These are phyloP conservation scores for Presbytis comata DNA, from an alignment of 2,797 vertebrate species.

Conservation along the genomic window DNA sequence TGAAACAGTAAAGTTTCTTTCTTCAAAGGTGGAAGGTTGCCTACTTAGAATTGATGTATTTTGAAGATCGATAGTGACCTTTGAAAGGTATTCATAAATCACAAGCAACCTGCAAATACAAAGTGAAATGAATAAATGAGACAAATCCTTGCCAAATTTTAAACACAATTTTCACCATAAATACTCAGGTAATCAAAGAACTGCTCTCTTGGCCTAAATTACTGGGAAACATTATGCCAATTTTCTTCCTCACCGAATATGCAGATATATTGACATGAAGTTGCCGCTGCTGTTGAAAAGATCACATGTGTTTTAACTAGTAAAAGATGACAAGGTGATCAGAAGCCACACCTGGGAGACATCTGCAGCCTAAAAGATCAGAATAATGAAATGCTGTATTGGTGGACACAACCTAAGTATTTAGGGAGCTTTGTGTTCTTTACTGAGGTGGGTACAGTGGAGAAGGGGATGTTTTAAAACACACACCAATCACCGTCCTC, in stretches of 20 bases:
- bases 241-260: not conserved
- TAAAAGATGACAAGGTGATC: slow-evolving; percentile 23
- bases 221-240: not conserved
- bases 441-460: not conserved
- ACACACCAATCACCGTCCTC: not conserved
- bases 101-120: slow-evolving; percentile 36
- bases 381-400: not conserved
- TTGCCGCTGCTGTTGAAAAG: slow-evolving; percentile 29
- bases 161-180: slow-evolving; percentile 44
- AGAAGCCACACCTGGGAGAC: slow-evolving; percentile 43
- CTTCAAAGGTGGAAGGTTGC: slow-evolving; percentile 54
- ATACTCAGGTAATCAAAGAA: slow-evolving; percentile 29
- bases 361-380: not conserved
- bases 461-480: not conserved
- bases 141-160: slow-evolving; percentile 50
- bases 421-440: not conserved
- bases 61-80: slow-evolving; percentile 73
- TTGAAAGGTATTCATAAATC: slow-evolving; percentile 70
- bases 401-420: not conserved
- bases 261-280: slow-evolving; percentile 9
- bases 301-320: slow-evolving; percentile 35
- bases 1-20: slow-evolving; percentile 43
- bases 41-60: slow-evolving; percentile 38
- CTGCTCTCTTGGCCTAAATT: not conserved
- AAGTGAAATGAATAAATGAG: slow-evolving; percentile 58